Base-by-base conservation (phyloP, 2,888 invertebrate species). In the Mythimna pallens region DNA sequence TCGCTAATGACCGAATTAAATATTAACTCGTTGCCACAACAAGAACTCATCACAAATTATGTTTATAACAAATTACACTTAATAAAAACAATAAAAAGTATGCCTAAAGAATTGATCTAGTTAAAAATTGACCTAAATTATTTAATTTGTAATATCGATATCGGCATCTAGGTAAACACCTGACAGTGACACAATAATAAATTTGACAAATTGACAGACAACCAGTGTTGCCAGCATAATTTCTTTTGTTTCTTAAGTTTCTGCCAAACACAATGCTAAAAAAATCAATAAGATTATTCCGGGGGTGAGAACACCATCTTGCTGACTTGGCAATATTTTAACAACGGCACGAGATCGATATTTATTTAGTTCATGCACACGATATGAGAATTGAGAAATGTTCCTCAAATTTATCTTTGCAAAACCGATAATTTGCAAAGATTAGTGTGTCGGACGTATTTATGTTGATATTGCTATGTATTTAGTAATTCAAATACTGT, bases 21-120 rank as follows among this genome's bases (percentile, higher is more conserved):
- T 84, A 96, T 81, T 77, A 93, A 89, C 83, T 96, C 96, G 88
- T 95, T 94, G 79, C 95, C 94, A 82, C 96, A 96, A 92, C 96
- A 96, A 91, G 94, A 93, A 94, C 91, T 95, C 96, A 96, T 96
- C 88, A 95, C 96, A 93, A 90, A 86, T 84, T 81, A 82, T 75
- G 57, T 79, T 73, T 78, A 83, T 78, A 82, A 87, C 74, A 85
- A 74, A 81, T 80, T 81, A 75, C 65, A 82, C 80, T 83, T 85
- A 86, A 68, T 80, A 80, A 74, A 74, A 82, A 65, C 83, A 85
- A 80, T 83, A 78, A 72, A 86, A 84, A 81, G 22, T 68, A 80
- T 47, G 65, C 40, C 8, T 71, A 73, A 47, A 55, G 40, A 80
- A 76, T 72, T 83, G 65, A 74, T 77, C 77, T 77, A 67, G 71